Evolutionary conservation across 2,797 vertebrate genomes (phyloP).

Genomic region (Falco peregrinus): DNA sequence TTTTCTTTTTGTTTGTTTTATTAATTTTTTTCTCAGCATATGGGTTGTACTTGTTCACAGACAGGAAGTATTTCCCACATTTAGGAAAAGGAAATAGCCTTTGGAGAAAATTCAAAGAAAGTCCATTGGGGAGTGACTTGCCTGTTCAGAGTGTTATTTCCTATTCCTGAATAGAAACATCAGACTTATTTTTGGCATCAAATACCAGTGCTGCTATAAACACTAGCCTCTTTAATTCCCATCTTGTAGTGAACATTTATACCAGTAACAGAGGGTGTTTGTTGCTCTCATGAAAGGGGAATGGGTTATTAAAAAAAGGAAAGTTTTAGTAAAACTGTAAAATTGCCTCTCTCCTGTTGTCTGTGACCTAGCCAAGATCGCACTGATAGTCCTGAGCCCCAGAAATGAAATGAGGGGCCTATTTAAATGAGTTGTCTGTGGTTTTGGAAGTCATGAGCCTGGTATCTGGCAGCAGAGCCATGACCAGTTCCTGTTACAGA

Average conservation of each 20-base stretch:
- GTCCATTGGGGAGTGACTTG: constrained; percentile 11
- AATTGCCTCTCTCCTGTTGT: background rate
- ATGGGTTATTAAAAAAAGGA: background rate
- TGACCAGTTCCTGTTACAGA: background rate
- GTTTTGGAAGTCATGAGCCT: background rate
- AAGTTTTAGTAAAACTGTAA: background rate
- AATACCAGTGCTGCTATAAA: background rate
- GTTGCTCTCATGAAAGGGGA: background rate
- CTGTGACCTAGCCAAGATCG: background rate
- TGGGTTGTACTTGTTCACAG: constrained; percentile 8
- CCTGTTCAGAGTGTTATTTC: constrained; percentile 35
- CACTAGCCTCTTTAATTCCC: constrained; percentile 29
- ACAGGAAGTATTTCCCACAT: constrained; percentile 64
- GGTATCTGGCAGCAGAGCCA: background rate
- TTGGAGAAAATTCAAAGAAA: constrained; percentile 62
- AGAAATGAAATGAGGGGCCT: background rate
- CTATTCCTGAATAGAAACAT: constrained; percentile 43
- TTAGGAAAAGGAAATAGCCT: constrained; percentile 66
- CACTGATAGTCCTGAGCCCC: background rate
- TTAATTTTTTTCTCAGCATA: constrained; percentile 28
- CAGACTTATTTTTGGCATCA: constrained; percentile 55
- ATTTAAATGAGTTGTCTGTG: background rate
- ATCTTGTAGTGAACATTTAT: background rate
- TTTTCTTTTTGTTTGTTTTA: constrained; percentile 52
- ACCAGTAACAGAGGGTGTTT: background rate